Percentiles rank a stretch among this genome's conserved stretches.
phyloP scores from a whole-genome alignment of 2,797 vertebrate species.

The Champsocephalus esox region DNA sequence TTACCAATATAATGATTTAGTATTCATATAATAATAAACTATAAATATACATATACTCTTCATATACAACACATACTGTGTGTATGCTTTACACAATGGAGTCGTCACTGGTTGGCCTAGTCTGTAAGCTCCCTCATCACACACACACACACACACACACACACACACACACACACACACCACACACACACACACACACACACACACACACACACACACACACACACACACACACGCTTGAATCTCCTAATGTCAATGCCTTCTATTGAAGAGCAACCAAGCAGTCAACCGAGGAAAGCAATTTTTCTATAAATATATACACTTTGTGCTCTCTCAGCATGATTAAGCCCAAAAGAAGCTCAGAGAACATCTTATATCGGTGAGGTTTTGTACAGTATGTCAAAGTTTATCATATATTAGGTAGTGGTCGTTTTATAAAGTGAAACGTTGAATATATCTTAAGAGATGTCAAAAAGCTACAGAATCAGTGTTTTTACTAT shows the following conservation, averaged over 20 bases:
- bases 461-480: neutral
- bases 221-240: neutral
- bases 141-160: neutral
- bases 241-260: no score
- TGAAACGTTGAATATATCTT: no score
- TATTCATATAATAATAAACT: neutral
- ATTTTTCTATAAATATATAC: neutral
- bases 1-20: no score
- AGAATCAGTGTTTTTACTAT: neutral
- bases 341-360: neutral
- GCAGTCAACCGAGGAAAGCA: neutral
- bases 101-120: slow-evolving; percentile 4
- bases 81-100: neutral
- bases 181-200: neutral
- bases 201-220: neutral
- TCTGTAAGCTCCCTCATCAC: neutral
- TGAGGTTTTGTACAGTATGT: neutral
- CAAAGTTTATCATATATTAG: neutral
- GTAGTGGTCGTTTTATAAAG: neutral
- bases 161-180: neutral
- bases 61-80: neutral
- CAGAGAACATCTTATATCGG: neutral
- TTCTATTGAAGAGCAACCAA: neutral
- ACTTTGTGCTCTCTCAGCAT: neutral
- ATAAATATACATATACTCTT: neutral